Conservation (phyloP, 2,797 vertebrate genomes). For the Myotis myotis region DNA sequence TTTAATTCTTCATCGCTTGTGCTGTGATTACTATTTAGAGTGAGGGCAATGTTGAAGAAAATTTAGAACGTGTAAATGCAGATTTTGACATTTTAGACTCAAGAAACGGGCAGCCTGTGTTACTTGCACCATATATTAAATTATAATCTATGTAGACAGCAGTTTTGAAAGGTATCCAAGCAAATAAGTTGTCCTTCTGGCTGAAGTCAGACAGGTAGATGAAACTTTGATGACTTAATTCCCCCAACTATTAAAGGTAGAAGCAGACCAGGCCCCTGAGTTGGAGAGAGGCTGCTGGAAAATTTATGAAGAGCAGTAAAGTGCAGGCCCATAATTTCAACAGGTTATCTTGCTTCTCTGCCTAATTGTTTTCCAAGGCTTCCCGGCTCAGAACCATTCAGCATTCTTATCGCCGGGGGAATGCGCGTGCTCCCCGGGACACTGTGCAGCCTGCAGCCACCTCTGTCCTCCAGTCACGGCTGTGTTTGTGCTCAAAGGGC, state of each 20-base stretch:
- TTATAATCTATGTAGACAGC: constrained; percentile 73
- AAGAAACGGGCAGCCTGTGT: constrained; percentile 61
- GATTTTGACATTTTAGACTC: constrained; percentile 72
- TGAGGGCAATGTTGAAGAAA: constrained; percentile 51
- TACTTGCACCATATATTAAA: constrained; percentile 76
- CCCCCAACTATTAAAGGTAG: constrained; percentile 68
- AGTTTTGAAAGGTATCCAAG: constrained; percentile 71
- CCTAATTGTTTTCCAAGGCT: constrained; percentile 62
- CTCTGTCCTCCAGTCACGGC: constrained; percentile 28
- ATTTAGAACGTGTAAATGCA: constrained; percentile 72
- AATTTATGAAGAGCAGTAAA: constrained; percentile 70
- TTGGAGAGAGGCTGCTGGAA: constrained; percentile 60
- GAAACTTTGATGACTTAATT: constrained; percentile 78
- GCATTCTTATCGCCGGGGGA: constrained; percentile 58
- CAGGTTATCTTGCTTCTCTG: constrained; percentile 59
- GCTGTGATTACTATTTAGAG: constrained; percentile 66
- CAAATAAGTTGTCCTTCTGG: constrained; percentile 68
- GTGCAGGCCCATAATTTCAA: constrained; percentile 55
- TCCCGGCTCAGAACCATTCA: not conserved
- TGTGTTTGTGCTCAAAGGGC: constrained; percentile 56
- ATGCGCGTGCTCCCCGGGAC: not conserved
- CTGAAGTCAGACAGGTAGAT: constrained; percentile 73
- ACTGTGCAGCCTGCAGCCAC: constrained; percentile 26
- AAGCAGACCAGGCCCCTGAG: constrained; percentile 52
- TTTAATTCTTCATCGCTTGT: constrained; percentile 48